Conservation (phyloP, 1,140 invertebrate genomes). For the Trigoniulus corallinus region DNA sequence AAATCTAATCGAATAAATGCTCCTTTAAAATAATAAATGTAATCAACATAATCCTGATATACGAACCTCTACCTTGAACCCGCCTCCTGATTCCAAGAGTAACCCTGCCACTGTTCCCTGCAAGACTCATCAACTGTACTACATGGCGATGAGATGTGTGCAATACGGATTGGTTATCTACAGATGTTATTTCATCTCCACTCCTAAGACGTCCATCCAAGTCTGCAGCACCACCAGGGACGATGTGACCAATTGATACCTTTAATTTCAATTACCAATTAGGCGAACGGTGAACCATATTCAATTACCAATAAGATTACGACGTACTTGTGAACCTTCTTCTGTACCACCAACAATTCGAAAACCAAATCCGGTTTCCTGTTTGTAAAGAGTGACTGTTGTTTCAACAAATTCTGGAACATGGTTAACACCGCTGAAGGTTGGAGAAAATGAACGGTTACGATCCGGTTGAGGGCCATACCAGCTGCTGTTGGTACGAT, state of each 20-base stretch:
- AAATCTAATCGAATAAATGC: too few relatives aligned
- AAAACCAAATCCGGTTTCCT: slow-evolving; percentile 87
- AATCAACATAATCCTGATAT: too few relatives aligned
- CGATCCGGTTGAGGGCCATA: background rate
- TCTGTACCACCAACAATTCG: slow-evolving; percentile 96
- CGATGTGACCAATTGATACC: slow-evolving; percentile 86
- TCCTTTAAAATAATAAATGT: too few relatives aligned
- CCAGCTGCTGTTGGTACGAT: background rate
- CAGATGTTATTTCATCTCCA: slow-evolving; percentile 78
- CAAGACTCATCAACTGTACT: slow-evolving; percentile 72
- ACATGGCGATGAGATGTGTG: slow-evolving; percentile 77
- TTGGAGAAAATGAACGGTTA: background rate
- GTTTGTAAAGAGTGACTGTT: slow-evolving; percentile 56
- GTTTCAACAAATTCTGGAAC: slow-evolving; percentile 49
- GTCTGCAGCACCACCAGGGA: slow-evolving; percentile 78
- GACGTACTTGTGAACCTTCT: slow-evolving; percentile 74
- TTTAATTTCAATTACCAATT: slow-evolving; percentile 17
- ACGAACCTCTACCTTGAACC: slow-evolving; percentile 13
- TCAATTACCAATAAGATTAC: background rate
- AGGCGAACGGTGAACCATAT: background rate
- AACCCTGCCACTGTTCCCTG: slow-evolving; percentile 58
- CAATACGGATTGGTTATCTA: slow-evolving; percentile 62
- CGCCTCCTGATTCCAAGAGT: slow-evolving; percentile 46
- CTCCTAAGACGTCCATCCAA: slow-evolving; percentile 66
- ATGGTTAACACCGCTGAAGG: background rate